Percentiles rank a stretch among this genome's conserved stretches.
Conservation (phyloP, 1,140 invertebrate genomes). For the Apis florea region DNA sequence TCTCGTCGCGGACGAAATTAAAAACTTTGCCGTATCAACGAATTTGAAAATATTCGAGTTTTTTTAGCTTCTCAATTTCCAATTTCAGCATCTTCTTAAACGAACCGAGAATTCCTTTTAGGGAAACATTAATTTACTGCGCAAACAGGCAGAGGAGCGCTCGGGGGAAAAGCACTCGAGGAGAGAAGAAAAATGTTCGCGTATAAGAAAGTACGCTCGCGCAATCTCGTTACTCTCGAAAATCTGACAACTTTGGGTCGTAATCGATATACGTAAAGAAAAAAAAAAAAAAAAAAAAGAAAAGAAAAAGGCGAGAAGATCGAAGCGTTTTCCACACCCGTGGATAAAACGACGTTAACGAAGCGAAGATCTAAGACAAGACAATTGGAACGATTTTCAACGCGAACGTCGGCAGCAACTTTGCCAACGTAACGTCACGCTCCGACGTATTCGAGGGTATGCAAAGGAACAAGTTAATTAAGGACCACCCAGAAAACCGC, state of each 20-base stretch:
- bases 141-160: not conserved
- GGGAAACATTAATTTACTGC: constrained; percentile 20
- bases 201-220: constrained; percentile 1
- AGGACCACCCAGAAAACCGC: constrained; percentile 54
- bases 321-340: not conserved
- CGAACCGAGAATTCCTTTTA: not conserved
- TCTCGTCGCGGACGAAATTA: too few relatives aligned
- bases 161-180: not conserved
- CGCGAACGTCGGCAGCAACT: not conserved
- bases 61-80: not conserved
- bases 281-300: too few relatives aligned
- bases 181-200: constrained; percentile 1
- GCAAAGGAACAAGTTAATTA: constrained; percentile 62
- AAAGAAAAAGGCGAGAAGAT: not conserved
- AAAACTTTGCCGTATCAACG: too few relatives aligned
- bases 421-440: constrained; percentile 36
- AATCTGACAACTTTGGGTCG: constrained; percentile 2
- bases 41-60: too few relatives aligned
- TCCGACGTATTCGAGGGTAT: constrained; percentile 36
- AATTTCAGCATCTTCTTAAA: not conserved
- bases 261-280: too few relatives aligned
- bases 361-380: not conserved
- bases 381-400: not conserved
- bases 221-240: not conserved
- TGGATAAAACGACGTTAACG: not conserved